These are phyloP conservation scores for Ichneumon xanthorius DNA, from an alignment of 2,888 invertebrate genomes.

Conservation along the genomic window DNA sequence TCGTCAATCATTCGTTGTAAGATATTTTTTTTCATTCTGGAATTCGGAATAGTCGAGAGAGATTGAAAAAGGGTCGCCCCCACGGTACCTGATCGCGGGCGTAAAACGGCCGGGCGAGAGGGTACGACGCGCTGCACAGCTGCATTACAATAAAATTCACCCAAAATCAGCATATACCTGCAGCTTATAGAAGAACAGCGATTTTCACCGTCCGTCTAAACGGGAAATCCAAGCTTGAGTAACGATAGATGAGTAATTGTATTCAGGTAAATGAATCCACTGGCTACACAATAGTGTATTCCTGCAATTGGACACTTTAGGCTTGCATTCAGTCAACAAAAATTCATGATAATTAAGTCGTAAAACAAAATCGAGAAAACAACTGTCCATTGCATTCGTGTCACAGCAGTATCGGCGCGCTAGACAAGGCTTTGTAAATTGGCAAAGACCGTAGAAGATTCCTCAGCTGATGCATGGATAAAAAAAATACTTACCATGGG, in stretches of 20 bases:
- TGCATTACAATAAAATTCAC: constrained; percentile 17
- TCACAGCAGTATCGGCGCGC: not conserved
- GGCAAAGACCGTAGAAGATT: not conserved
- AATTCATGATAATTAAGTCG: not conserved
- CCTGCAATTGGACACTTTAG: not conserved
- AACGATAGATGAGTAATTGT: constrained; percentile 16
- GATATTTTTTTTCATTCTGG: not conserved
- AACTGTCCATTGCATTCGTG: not conserved
- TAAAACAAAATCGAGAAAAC: not conserved
- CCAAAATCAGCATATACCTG: constrained; percentile 23
- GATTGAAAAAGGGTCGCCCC: constrained; percentile 10
- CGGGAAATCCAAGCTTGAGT: constrained; percentile 11
- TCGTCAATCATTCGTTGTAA: not conserved
- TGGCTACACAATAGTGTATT: not conserved
- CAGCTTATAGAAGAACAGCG: not conserved
- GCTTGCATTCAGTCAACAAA: not conserved
- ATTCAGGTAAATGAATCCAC: constrained; percentile 1
- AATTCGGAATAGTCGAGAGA: not conserved
- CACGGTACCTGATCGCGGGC: not conserved
- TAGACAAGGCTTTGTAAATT: not conserved
- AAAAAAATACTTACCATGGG: not conserved
- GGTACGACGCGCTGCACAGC: constrained; percentile 11
- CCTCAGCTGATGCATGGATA: not conserved
- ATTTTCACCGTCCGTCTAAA: not conserved
- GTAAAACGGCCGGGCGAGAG: constrained; percentile 10